Evolutionary conservation across 2,113 vertebrate genomes (phyloP).

Genomic region (Emydura subglobosa): DNA sequence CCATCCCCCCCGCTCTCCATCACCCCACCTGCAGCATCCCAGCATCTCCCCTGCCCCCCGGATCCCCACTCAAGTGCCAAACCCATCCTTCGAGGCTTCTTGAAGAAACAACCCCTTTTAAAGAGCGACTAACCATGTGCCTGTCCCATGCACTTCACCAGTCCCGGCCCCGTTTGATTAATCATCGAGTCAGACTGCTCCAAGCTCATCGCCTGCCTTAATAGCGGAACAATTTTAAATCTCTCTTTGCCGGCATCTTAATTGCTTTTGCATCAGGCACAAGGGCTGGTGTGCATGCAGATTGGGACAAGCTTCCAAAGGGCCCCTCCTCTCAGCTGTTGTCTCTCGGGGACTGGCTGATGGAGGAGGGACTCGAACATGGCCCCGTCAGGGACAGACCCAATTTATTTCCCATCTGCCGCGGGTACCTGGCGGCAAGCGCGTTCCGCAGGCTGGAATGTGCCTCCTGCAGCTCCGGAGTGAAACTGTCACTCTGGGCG

Average conservation of each 20-base stretch:
- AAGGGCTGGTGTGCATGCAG: slow-evolving; percentile 67
- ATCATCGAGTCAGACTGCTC: slow-evolving; percentile 75
- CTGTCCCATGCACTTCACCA: fast-evolving
- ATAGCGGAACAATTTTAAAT: slow-evolving; percentile 83
- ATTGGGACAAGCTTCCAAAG: slow-evolving; percentile 13
- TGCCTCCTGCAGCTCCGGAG: not conserved
- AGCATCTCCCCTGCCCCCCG: too few species aligned
- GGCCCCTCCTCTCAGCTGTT: not conserved
- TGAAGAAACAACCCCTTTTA: not conserved
- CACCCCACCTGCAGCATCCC: too few species aligned
- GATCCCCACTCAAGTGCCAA: not conserved
- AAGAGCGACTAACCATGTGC: not conserved
- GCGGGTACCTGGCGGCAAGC: not conserved
- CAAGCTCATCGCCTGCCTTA: slow-evolving; percentile 82
- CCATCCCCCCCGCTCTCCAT: too few species aligned
- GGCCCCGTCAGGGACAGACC: not conserved
- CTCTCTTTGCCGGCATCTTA: slow-evolving; percentile 75
- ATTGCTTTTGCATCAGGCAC: slow-evolving; percentile 80
- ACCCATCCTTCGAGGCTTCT: not conserved
- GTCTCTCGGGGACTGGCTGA: not conserved
- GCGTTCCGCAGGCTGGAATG: not conserved
- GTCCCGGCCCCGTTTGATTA: slow-evolving; percentile 76
- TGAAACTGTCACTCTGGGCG: not conserved
- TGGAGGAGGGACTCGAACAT: not conserved
- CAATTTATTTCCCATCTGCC: slow-evolving; percentile 28